Conservation (phyloP, 2,888 invertebrate genomes). For the Ptychoptera albimana region DNA sequence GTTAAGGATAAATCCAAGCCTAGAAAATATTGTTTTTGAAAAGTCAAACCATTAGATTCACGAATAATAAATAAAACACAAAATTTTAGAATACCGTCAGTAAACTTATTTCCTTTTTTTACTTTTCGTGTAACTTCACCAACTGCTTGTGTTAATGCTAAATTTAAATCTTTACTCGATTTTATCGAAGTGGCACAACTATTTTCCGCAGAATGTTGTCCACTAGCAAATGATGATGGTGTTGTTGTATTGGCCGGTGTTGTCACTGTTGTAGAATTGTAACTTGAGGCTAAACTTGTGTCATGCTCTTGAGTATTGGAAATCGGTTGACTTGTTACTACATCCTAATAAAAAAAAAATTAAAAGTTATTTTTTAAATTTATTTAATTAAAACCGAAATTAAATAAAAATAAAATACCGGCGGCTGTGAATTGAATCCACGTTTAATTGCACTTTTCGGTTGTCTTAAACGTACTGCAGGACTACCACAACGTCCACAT, state of each 20-base stretch:
- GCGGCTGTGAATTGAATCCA: slow-evolving; percentile 20
- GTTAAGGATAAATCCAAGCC: slow-evolving; percentile 49
- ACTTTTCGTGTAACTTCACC: slow-evolving; percentile 37
- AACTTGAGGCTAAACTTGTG: too few relatives aligned
- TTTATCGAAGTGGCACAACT: neutral
- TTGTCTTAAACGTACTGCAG: slow-evolving; percentile 47
- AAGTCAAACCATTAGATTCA: slow-evolving; percentile 3
- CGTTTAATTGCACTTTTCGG: slow-evolving; percentile 25
- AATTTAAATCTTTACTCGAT: slow-evolving; percentile 14
- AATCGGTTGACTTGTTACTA: slow-evolving; percentile 21
- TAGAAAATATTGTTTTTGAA: slow-evolving; percentile 9
- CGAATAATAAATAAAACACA: too few relatives aligned
- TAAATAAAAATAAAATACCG: slow-evolving; percentile 9
- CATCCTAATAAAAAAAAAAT: slow-evolving; percentile 14
- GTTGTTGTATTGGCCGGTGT: neutral
- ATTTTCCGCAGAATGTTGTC: neutral
- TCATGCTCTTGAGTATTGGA: slow-evolving; percentile 1
- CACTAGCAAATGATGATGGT: neutral
- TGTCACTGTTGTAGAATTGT: too few relatives aligned
- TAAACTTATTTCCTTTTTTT: slow-evolving; percentile 54
- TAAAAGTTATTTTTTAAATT: neutral
- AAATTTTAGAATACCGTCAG: too few relatives aligned
- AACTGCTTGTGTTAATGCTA: slow-evolving; percentile 33
- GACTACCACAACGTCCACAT: slow-evolving; percentile 56
- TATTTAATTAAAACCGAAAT: neutral